Percentiles rank a stretch among this genome's conserved stretches.
Evolutionary conservation across 2,113 vertebrate species (phyloP).

Genomic region (Antigone vipio): DNA sequence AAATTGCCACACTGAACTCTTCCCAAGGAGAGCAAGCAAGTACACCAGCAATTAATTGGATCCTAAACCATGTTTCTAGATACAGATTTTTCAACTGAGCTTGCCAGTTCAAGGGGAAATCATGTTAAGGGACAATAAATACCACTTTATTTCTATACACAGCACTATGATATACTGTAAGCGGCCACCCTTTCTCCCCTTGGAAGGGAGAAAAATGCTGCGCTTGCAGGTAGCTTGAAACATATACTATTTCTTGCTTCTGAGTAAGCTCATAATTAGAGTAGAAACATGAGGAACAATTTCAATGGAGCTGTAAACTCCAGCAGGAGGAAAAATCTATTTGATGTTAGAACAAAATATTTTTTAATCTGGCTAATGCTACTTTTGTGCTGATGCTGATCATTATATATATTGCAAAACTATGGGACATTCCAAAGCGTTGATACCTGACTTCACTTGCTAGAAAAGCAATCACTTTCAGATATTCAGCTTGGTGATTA

Average conservation of each 20-base stretch:
- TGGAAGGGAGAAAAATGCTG: conserved; percentile 14
- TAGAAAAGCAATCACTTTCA: background rate
- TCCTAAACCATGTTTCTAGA: background rate
- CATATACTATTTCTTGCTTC: conserved; percentile 7
- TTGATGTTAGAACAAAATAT: conserved; percentile 45
- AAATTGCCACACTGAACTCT: background rate
- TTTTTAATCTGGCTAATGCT: conserved; percentile 26
- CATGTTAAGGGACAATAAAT: conserved; percentile 34
- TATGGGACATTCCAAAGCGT: background rate
- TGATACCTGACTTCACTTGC: background rate
- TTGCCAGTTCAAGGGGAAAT: conserved; percentile 40
- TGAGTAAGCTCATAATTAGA: conserved; percentile 14
- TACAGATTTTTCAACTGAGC: conserved; percentile 15
- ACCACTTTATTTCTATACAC: conserved; percentile 29
- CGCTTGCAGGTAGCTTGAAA: background rate
- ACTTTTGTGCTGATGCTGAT: conserved; percentile 13
- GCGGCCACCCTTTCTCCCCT: background rate
- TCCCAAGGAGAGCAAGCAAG: background rate
- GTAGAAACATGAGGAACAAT: background rate
- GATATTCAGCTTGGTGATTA: background rate
- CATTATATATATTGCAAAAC: conserved; percentile 2
- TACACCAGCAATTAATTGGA: background rate
- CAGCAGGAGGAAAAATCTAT: background rate
- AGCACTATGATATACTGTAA: background rate
- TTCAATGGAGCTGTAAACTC: conserved; percentile 15